A percentile compares a stretch with the other conserved stretches of the same genome.
Conservation (phyloP, 64 coral and sea anemone species). For the Pocillopora verrucosa region DNA sequence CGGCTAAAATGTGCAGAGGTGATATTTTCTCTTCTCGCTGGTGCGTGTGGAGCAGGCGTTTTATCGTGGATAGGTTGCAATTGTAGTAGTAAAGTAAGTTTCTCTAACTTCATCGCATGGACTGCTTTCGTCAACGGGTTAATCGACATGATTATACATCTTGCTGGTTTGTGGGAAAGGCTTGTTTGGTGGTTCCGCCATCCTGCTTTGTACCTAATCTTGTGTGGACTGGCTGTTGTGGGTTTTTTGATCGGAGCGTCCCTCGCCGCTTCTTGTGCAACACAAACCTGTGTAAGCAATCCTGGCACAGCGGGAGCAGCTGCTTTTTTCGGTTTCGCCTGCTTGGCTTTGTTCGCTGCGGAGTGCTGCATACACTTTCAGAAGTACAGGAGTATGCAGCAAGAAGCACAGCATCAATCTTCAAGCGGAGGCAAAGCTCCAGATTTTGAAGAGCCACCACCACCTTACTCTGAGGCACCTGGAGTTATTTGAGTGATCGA, state of each 20-base stretch:
- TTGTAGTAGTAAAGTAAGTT: slow-evolving; percentile 30
- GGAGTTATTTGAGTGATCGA: too few species aligned
- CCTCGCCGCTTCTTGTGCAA: slow-evolving; percentile 46
- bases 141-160: slow-evolving; percentile 74
- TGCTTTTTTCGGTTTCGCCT: slow-evolving; percentile 74
- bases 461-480: neutral
- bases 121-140: slow-evolving; percentile 81
- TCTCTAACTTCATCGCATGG: slow-evolving; percentile 80
- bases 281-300: neutral
- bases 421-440: slow-evolving; percentile 34
- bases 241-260: slow-evolving; percentile 71
- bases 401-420: slow-evolving; percentile 64
- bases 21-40: slow-evolving; percentile 65
- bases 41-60: slow-evolving; percentile 22
- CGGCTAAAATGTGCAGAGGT: slow-evolving; percentile 59
- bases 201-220: slow-evolving; percentile 43
- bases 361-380: slow-evolving; percentile 65
- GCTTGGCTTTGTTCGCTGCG: slow-evolving; percentile 53
- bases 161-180: slow-evolving; percentile 77
- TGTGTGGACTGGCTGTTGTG: slow-evolving; percentile 48
- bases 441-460: slow-evolving; percentile 12
- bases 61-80: neutral
- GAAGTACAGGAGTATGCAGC: slow-evolving; percentile 61
- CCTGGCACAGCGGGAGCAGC: slow-evolving; percentile 31
- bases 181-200: slow-evolving; percentile 79